Evolutionary conservation across 2,888 invertebrate genomes (phyloP), one percentile per base, ranked within the genome.

Genomic region (Morpho achilles): DNA sequence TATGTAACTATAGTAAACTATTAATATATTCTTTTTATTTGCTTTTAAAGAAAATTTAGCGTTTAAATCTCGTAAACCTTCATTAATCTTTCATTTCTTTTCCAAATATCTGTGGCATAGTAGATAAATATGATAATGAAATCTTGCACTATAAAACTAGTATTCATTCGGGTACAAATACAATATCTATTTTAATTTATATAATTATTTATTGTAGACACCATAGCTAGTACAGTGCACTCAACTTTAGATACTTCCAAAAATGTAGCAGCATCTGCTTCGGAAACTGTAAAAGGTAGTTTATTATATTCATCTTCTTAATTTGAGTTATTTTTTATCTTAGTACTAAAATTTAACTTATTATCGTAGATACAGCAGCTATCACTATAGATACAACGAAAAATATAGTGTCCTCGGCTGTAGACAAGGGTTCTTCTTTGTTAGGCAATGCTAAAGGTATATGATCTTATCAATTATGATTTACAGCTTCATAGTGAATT

Each of bases 381-480:
- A 79, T 71, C 62, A 84, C 87, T 49, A 77, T 82, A 49, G 84
- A 74, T 62, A 82, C 85, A 63, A 84, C 87, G 61, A 88, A 87
- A 69, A 87, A 82, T 71, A 82, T 84, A n/a, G 82, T 87, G 63
- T 79, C 82, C 46, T 82, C 84, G 54, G 85, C 84, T 45, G 78
- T 84, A 66, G 86, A 87, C 66, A 84, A 87, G 71, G 81, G 86
- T 8, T 8, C 59, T 10, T 49, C 74, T 10, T 63, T 78, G 22
- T 67, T 76, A 61, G 77, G 72, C 56, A 67, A 67, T 39, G 76
- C 77, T 53, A 79, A 78, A 80, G 79, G 77, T 81, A 75, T 55
- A 58, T 47, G n/a, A 42, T 32, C 2, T 41, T 46, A 42, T 45
- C 46, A 39, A 41, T 43, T n/a, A 10, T 54, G 16, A 43, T 49